These are phyloP conservation scores for Lacerta agilis DNA, from an alignment of 2,797 vertebrate genomes.

Conservation along the genomic window DNA sequence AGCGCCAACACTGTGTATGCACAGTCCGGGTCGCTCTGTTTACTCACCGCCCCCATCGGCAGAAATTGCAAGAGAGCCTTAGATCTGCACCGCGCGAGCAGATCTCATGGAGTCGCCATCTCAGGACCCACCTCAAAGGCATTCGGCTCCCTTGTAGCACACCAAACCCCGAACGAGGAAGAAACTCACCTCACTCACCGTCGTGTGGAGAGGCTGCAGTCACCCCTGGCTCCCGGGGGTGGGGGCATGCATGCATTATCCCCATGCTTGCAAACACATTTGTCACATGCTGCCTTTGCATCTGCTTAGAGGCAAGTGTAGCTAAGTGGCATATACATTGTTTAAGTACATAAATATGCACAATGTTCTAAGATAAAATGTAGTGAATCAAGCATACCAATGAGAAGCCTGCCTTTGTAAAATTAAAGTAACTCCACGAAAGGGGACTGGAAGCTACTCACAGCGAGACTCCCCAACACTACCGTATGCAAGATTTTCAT, in stretches of 20 bases:
- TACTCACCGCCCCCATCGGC: background rate
- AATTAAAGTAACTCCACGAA: background rate
- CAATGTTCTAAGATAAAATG: background rate
- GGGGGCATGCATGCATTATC: background rate
- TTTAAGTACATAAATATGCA: no score
- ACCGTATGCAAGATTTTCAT: background rate
- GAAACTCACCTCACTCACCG: background rate
- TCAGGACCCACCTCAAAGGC: background rate
- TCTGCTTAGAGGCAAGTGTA: no score
- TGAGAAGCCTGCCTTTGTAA: background rate
- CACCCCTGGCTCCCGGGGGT: background rate
- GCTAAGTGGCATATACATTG: no score
- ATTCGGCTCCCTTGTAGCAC: background rate
- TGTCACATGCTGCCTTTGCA: background rate
- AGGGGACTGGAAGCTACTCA: background rate
- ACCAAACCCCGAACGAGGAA: background rate
- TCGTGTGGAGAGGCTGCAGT: no score
- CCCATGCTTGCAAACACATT: background rate
- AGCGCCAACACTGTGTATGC: background rate
- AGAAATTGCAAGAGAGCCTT: background rate
- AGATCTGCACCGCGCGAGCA: background rate
- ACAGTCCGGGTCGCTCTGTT: background rate
- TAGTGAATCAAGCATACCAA: background rate
- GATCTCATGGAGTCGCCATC: no score
- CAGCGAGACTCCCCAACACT: background rate